These are phyloP conservation scores for Leptosomus discolor DNA, from an alignment of 2,113 vertebrate species.

Conservation along the genomic window DNA sequence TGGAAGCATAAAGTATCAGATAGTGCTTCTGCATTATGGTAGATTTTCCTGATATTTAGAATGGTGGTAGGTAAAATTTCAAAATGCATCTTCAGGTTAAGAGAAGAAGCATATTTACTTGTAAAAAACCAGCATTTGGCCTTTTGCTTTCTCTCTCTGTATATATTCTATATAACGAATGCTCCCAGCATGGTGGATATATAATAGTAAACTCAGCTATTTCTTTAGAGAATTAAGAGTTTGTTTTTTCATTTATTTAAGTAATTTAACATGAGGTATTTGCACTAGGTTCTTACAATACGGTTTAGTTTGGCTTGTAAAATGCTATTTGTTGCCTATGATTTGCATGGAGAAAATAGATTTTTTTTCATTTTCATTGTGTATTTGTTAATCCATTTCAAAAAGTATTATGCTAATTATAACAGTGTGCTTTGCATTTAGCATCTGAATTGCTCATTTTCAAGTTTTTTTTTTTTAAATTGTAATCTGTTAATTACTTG, in stretches of 20 bases:
- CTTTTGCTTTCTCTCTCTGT: not conserved
- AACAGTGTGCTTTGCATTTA: slow-evolving; percentile 68
- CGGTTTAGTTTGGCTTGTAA: not conserved
- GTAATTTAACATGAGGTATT: not conserved
- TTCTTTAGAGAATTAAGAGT: not conserved
- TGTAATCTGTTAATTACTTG: slow-evolving; percentile 86
- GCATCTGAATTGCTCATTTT: slow-evolving; percentile 79
- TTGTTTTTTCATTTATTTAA: not conserved
- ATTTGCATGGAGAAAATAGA: slow-evolving; percentile 44
- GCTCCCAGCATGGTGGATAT: not conserved
- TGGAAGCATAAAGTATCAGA: not conserved
- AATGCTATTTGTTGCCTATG: slow-evolving; percentile 5
- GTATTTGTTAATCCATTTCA: slow-evolving; percentile 74
- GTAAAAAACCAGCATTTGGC: not conserved
- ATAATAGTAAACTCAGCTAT: not conserved
- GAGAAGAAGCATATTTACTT: not conserved
- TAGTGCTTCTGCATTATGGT: not conserved
- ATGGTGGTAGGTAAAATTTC: not conserved
- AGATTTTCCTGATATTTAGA: not conserved
- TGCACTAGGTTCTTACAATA: not conserved
- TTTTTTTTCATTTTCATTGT: slow-evolving; percentile 66
- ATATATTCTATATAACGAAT: not conserved
- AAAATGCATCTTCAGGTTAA: not conserved
- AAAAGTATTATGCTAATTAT: slow-evolving; percentile 80
- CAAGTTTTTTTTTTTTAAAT: slow-evolving; percentile 62